These are phyloP conservation scores for Xenopus tropicalis DNA, from an alignment of 2,113 vertebrate genomes.

Conservation along the genomic window UCB_Xtro_10.0 CM004447.2:127960501-127961000, in stretches of 20 bases:
- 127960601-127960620: slow-evolving; percentile 70
- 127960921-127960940: slow-evolving; percentile 84
- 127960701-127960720: slow-evolving; percentile 11
- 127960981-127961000: neutral
- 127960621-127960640: slow-evolving; percentile 83
- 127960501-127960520: slow-evolving; percentile 71
- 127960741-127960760: slow-evolving; percentile 74
- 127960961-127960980: neutral
- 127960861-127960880: slow-evolving; percentile 79
- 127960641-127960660: slow-evolving; percentile 70
- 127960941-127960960: slow-evolving; percentile 62
- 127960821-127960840: slow-evolving; percentile 63
- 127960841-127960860: slow-evolving; percentile 56
- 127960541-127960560: neutral
- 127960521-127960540: slow-evolving; percentile 57
- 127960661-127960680: slow-evolving; percentile 61
- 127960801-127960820: slow-evolving; percentile 85
- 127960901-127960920: slow-evolving; percentile 84
- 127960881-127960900: slow-evolving; percentile 79
- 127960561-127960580: slow-evolving; percentile 78
- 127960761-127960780: slow-evolving; percentile 83
- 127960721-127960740: slow-evolving; percentile 59
- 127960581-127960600: slow-evolving; percentile 56
- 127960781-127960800: slow-evolving; percentile 77
- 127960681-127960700: slow-evolving; percentile 49